Percentiles rank a stretch among this genome's conserved stretches.
Conservation (phyloP, 2,797 vertebrate genomes). For the Lateolabrax maculatus region DNA sequence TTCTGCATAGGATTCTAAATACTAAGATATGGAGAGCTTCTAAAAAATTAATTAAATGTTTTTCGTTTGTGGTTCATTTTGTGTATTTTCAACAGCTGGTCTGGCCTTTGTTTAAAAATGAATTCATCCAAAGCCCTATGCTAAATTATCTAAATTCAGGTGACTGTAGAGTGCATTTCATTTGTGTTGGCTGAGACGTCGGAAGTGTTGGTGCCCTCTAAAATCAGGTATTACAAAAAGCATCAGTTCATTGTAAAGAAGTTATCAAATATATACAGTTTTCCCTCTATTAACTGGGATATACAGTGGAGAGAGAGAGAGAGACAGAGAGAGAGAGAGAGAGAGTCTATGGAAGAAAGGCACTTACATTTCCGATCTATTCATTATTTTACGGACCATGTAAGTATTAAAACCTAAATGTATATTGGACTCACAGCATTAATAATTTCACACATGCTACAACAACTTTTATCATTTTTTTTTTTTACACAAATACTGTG, state of each 20-base stretch:
- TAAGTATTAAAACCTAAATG: too few species aligned
- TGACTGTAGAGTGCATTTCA: conserved; percentile 10
- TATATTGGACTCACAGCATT: too few species aligned
- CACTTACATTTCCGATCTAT: too few species aligned
- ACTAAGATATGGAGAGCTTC: neutral
- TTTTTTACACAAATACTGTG: too few species aligned
- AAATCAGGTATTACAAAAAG: neutral
- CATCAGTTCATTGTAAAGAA: neutral
- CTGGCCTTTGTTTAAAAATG: neutral
- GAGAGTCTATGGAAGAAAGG: too few species aligned
- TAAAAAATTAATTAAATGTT: neutral
- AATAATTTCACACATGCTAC: too few species aligned
- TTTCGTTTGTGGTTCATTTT: neutral
- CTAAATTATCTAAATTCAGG: conserved; percentile 6
- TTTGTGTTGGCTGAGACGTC: conserved; percentile 4
- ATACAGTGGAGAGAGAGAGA: neutral
- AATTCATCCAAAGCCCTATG: neutral
- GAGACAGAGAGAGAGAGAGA: neutral
- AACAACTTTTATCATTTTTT: too few species aligned
- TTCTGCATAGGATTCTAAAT: neutral
- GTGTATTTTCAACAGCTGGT: neutral
- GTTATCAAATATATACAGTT: neutral
- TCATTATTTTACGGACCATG: too few species aligned
- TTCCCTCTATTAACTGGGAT: neutral
- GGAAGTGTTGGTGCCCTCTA: too few species aligned